These are phyloP conservation scores for Tachuris rubrigastra DNA, from an alignment of 2,113 vertebrate genomes.

Conservation along the genomic window DNA sequence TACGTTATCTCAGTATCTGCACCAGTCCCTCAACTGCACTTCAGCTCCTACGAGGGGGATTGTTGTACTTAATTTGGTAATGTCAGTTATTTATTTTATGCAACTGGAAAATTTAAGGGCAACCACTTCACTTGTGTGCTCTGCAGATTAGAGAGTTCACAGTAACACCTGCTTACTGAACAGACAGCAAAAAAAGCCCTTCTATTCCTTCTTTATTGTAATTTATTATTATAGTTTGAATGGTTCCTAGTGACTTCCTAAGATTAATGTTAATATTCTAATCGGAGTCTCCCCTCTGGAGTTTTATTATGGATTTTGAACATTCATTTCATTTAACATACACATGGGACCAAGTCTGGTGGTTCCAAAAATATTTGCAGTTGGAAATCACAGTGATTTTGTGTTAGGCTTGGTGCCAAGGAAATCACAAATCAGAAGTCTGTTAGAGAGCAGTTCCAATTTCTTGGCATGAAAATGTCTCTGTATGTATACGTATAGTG, in stretches of 20 bases:
- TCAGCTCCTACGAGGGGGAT: neutral
- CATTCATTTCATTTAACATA: constrained; percentile 53
- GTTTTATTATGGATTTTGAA: constrained; percentile 50
- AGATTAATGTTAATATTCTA: constrained; percentile 65
- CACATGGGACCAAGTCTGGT: constrained; percentile 49
- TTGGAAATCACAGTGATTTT: constrained; percentile 68
- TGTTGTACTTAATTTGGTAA: neutral
- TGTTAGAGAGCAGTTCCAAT: constrained; percentile 21
- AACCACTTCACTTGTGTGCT: constrained; percentile 5
- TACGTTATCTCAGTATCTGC: neutral
- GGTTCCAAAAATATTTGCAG: constrained; percentile 69
- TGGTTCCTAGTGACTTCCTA: constrained; percentile 59
- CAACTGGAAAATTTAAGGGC: constrained; percentile 45
- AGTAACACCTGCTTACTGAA: constrained; percentile 54
- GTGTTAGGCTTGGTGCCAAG: constrained; percentile 60
- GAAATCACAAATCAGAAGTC: constrained; percentile 64
- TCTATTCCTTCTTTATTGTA: constrained; percentile 19
- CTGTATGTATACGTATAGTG: neutral
- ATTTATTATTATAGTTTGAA: constrained; percentile 53
- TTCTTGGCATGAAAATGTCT: constrained; percentile 22
- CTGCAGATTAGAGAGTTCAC: neutral
- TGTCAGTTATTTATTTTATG: constrained; percentile 39
- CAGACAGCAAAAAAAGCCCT: constrained; percentile 27
- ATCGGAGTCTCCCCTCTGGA: constrained; percentile 47
- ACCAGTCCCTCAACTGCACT: constrained; percentile 4